Conservation (phyloP, 2,797 vertebrate genomes). For the Peromyscus attwateri region DNA sequence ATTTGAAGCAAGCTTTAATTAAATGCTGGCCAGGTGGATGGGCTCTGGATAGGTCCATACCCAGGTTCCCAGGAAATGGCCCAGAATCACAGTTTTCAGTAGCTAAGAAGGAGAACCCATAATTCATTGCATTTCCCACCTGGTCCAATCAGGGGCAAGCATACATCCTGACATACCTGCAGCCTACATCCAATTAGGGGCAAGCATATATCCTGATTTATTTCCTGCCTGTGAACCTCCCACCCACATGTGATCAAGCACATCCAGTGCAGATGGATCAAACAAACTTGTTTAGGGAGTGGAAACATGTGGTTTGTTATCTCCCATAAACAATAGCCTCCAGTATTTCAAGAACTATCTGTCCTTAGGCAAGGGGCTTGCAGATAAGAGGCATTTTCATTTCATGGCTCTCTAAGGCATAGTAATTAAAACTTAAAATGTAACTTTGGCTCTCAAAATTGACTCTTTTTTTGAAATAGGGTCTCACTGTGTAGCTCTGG, state of each 20-base stretch:
- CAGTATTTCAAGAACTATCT: neutral
- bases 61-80: neutral
- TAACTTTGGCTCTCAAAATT: neutral
- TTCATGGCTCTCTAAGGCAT: neutral
- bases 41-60: neutral
- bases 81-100: neutral
- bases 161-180: neutral
- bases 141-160: neutral
- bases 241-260: neutral
- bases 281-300: neutral
- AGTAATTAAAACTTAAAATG: neutral
- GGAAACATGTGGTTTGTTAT: neutral
- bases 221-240: neutral
- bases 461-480: neutral
- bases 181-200: neutral
- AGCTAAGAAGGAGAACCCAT: neutral
- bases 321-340: too few relatives aligned
- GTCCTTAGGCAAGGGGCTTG: neutral
- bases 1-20: neutral
- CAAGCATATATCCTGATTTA: neutral
- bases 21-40: neutral
- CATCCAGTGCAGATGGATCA: neutral
- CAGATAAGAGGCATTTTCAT: neutral
- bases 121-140: neutral
- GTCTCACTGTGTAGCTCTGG: neutral